These are phyloP conservation scores for Rhea americana DNA, from an alignment of 2,113 vertebrate genomes.

Conservation along the genomic window DNA sequence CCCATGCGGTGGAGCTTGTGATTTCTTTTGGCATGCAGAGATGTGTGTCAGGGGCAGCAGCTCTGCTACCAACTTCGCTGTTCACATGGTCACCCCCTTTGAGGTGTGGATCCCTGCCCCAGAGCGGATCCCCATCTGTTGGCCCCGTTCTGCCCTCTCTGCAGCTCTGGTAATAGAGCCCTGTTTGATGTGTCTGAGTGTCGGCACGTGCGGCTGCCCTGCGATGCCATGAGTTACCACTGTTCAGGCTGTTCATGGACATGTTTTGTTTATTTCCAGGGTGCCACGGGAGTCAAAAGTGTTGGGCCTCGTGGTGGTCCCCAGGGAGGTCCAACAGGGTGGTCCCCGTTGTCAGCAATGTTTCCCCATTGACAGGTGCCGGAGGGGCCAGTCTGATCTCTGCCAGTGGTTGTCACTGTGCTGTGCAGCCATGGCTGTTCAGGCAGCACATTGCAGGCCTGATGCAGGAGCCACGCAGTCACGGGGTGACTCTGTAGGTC, in stretches of 20 bases:
- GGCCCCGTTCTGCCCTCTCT: background rate
- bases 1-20: fast-evolving
- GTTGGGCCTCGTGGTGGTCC: background rate
- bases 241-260: fast-evolving
- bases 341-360: background rate
- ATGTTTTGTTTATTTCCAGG: background rate
- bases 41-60: background rate
- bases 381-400: fast-evolving
- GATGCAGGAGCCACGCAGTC: fast-evolving
- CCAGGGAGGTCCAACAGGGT: too few species aligned
- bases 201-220: too few species aligned
- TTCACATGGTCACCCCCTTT: background rate
- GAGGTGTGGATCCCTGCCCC: background rate
- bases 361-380: constrained; percentile 8
- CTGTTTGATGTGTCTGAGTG: fast-evolving
- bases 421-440: too few species aligned
- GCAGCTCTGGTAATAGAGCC: background rate
- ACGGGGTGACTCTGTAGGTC: fast-evolving
- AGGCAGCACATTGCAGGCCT: fast-evolving
- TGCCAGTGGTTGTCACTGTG: background rate
- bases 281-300: background rate
- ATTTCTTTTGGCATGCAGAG: background rate
- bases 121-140: fast-evolving
- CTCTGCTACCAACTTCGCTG: background rate
- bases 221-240: background rate